phyloP scores from a whole-genome alignment of 2,797 vertebrate genomes.

The Synanceia verrucosa region DNA sequence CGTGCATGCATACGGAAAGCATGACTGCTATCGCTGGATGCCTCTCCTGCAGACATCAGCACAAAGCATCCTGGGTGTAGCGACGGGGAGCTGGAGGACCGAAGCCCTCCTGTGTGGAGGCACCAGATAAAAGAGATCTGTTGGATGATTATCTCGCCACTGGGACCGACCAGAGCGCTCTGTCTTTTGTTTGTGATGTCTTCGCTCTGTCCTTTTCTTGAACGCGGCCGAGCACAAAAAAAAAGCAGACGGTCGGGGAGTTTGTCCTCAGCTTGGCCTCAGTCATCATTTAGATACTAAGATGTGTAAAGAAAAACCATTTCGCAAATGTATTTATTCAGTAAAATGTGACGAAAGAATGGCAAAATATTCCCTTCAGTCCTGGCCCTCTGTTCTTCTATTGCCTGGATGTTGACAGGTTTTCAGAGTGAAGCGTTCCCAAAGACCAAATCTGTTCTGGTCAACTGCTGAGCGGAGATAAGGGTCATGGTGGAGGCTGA shows the following conservation, averaged over 20 bases:
- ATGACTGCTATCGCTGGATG: constrained; percentile 25
- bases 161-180: constrained; percentile 27
- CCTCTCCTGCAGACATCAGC: constrained; percentile 19
- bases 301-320: too few species aligned
- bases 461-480: constrained; percentile 54
- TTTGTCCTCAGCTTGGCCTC: constrained; percentile 15
- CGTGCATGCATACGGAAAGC: constrained; percentile 3
- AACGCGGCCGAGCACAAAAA: constrained; percentile 5
- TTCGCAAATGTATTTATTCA: not conserved
- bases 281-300: too few species aligned
- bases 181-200: constrained; percentile 23
- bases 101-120: constrained; percentile 30
- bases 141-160: constrained; percentile 51
- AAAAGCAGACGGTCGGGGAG: not conserved
- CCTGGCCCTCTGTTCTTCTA: not conserved
- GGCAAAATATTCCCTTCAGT: not conserved
- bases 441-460: constrained; percentile 49
- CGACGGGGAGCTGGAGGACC: constrained; percentile 1
- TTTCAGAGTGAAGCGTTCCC: constrained; percentile 23
- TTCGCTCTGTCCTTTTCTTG: not conserved
- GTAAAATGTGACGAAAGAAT: too few species aligned
- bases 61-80: constrained; percentile 45
- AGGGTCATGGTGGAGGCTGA: constrained; percentile 31
- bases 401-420: constrained; percentile 24
- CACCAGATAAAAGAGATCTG: constrained; percentile 62